These are phyloP conservation scores for Temnopleurus reevesii DNA, from an alignment of 53 echinoderm and acorn worm species.

Conservation along the genomic window DNA sequence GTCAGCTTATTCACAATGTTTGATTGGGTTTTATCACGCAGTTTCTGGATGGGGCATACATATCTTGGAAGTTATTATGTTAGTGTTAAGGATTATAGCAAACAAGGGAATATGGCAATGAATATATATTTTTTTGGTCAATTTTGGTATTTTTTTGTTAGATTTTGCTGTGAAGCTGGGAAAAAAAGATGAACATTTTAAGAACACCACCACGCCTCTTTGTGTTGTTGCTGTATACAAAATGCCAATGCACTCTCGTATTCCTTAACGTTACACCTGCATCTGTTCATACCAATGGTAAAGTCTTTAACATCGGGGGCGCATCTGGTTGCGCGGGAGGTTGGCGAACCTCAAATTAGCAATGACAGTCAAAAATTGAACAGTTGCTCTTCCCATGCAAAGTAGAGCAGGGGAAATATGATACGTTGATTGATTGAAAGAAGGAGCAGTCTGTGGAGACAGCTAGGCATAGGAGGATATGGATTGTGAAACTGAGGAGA, in stretches of 20 bases:
- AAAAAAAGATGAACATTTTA: too few relatives aligned
- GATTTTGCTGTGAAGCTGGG: too few relatives aligned
- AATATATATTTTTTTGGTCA: too few relatives aligned
- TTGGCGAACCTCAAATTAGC: background rate
- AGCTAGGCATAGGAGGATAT: background rate
- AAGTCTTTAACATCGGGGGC: background rate
- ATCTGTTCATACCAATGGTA: background rate
- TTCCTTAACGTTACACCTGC: background rate
- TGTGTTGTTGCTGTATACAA: background rate
- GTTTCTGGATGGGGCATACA: too few relatives aligned
- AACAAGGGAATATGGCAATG: too few relatives aligned
- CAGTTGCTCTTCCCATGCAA: background rate
- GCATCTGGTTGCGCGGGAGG: background rate
- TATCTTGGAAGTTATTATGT: too few relatives aligned
- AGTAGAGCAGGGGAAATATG: slow-evolving; percentile 4
- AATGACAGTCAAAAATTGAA: background rate
- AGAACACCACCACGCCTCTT: background rate
- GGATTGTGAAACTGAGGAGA: too few relatives aligned
- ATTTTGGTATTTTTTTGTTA: too few relatives aligned
- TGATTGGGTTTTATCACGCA: too few relatives aligned
- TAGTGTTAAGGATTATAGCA: too few relatives aligned
- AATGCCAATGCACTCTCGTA: too few relatives aligned
- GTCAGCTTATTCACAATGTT: too few relatives aligned
- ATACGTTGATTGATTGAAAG: background rate
- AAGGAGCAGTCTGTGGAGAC: background rate